Base-by-base conservation (phyloP, 2,888 invertebrate species). In the Sceliomorpha sp. region DNA sequence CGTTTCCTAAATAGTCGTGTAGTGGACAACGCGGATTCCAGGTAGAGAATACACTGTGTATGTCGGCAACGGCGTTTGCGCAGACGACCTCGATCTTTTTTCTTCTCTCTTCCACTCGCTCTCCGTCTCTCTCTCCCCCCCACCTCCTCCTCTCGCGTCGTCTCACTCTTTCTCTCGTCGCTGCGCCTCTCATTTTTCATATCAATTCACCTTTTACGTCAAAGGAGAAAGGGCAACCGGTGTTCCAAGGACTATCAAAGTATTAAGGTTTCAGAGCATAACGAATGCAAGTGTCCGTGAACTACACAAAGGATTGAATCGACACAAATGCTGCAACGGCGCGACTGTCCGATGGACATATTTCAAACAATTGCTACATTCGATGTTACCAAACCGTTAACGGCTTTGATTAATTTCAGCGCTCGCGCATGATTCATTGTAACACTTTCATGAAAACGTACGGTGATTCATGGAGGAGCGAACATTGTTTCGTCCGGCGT, bases 1-100 rank as follows among this genome's bases (percentile, higher is more conserved):
- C 82, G 84, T 79, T 80, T 78, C 76, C 77, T 80, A 80, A 72
- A 72, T 68, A 64, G 60, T 64, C 64, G 58, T 64, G 50, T 47
- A 45, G 60, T 44, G 68, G 56, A 68, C 59, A 71, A 62, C 60
- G 48, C 44, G 47, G 3, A 20, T 39, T 31, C 39, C 67, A 67
- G 67, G 67, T 67, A 60, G 48, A 55, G 50, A 37, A 60, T 27
- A 29, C 15, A 26, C 34, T 32, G 34, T 26, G 48, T 59, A 59
- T 24, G 42, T 42, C 53, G 53, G 53, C 44, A 44, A 29, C 20
- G 8, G 20, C 12, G 34, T 42, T 48, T 32, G 59, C 50, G 27
- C 29, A 31, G 42, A 14, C 36, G 48, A 42, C 51, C 51, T 47
- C 60, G 50, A 24, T 59, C 26, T 27, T 51, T 58, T 58, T 55